These are phyloP conservation scores for Protobothrops mucrosquamatus DNA, from an alignment of 2,113 vertebrate genomes.

Conservation along the genomic window DNA sequence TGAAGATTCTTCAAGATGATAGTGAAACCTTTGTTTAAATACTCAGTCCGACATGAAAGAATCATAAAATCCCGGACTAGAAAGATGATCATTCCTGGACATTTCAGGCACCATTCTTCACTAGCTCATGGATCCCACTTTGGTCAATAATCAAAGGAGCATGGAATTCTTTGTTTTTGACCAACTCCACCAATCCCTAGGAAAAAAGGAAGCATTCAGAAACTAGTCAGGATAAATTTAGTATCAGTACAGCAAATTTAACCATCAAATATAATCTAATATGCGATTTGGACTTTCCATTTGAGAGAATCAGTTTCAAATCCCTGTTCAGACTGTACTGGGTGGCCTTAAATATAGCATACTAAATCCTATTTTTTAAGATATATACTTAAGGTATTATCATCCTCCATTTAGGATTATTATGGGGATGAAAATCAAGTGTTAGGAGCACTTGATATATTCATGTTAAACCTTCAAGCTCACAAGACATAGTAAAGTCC, in stretches of 20 bases:
- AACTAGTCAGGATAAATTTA: not conserved
- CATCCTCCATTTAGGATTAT: not conserved
- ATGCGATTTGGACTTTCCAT: not conserved
- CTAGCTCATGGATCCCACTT: conserved; percentile 79
- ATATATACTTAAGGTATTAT: not conserved
- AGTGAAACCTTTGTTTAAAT: not conserved
- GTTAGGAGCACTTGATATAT: not conserved
- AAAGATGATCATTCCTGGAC: rapidly evolving
- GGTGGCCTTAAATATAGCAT: not conserved
- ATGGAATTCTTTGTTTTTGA: conserved; percentile 81
- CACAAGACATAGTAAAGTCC: not conserved
- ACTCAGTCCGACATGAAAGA: rapidly evolving
- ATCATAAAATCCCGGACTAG: rapidly evolving
- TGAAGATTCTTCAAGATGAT: not conserved
- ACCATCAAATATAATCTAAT: not conserved
- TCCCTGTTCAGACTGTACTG: not conserved
- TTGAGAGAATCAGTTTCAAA: not conserved
- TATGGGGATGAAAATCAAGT: not conserved
- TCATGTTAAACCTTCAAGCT: not conserved
- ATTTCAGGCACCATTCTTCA: conserved; percentile 84
- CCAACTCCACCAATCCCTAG: conserved; percentile 83
- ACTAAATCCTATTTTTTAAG: not conserved
- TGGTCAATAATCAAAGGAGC: conserved; percentile 82
- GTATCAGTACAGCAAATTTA: not conserved
- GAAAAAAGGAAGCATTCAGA: not conserved